A percentile compares a stretch with the other conserved stretches of the same genome.
Conservation (phyloP, 2,113 vertebrate species). For the Sterna hirundo region DNA sequence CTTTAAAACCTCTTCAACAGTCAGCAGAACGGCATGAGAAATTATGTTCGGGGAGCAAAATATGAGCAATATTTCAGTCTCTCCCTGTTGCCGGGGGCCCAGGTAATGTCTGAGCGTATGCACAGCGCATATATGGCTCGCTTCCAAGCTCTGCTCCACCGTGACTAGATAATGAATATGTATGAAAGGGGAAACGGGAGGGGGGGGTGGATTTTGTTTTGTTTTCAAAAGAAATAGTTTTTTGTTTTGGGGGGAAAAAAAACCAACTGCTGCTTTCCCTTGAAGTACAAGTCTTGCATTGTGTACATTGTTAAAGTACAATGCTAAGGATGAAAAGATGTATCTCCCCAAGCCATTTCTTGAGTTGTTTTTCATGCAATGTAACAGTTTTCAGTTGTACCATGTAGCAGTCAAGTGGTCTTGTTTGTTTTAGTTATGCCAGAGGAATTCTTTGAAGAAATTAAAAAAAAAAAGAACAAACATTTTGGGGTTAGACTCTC, state of each 20-base stretch:
- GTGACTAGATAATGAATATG: conserved; percentile 9
- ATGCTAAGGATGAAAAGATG: conserved; percentile 26
- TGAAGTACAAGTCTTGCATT: background rate
- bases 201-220: background rate
- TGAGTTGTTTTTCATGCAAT: conserved; percentile 26
- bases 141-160: background rate
- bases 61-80: conserved; percentile 15
- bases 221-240: background rate
- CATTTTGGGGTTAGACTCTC: background rate
- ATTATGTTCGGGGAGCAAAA: background rate
- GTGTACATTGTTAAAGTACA: background rate
- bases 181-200: background rate
- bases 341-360: conserved; percentile 34
- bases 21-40: background rate
- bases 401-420: conserved; percentile 23
- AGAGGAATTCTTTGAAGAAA: conserved; percentile 37
- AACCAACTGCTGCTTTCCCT: background rate
- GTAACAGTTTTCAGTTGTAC: conserved; percentile 1
- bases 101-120: background rate
- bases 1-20: background rate
- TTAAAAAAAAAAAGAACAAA: background rate
- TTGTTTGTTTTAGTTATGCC: conserved; percentile 38
- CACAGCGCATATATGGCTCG: background rate
- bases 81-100: background rate
- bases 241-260: background rate